Evolutionary conservation across 2,888 invertebrate genomes (phyloP), one percentile per base, ranked within the genome.

Genomic region (Dioctria linearis): DNA sequence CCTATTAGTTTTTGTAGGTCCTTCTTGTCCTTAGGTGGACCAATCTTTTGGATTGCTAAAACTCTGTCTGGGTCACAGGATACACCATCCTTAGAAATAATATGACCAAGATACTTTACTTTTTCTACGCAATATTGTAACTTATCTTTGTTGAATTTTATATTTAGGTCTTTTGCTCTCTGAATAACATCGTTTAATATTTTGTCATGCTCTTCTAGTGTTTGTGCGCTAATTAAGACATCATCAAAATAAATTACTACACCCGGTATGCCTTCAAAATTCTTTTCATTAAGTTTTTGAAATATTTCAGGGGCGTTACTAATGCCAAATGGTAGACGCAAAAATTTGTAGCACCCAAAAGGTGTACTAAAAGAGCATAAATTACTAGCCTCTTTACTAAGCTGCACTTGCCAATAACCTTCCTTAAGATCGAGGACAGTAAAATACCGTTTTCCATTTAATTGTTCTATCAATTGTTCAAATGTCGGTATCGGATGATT

Each of bases 161-260:
- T 82, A 82, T 84, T 84, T 73, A 80, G 75, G 80, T 84, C 37
- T 75, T 25, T 82, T 11, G 84, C 85, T 80, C 83, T 81, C 37
- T 85, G 73, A 65, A 86, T 76, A 4, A 85, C 86, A 65, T 81
- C 42, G 43, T 80, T 80, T 57, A 86, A 80, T 61, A 83, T 84
- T 66, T 73, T 51, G 78, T 85, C 83, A 81, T 84, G 84, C 78
- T 84, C 69, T 59, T 80, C 46, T 63, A 65, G 49, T 43, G 80
- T 78, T 49, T 78, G 78, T 11, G 67, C 82, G 3, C 39, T 37
- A 46, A 83, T 57, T 65, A 84, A 71, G 79, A 86, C 80, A 83
- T 86, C 82, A 84, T 88, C 83, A 82, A 86, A 82, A 82, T 87
- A 86, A 46, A 88, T 78, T 80, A 85, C 11, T 80, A 87, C 84